Evolutionary conservation across 2,113 vertebrate species (phyloP).

Genomic region (Bubo blakistoni): DNA sequence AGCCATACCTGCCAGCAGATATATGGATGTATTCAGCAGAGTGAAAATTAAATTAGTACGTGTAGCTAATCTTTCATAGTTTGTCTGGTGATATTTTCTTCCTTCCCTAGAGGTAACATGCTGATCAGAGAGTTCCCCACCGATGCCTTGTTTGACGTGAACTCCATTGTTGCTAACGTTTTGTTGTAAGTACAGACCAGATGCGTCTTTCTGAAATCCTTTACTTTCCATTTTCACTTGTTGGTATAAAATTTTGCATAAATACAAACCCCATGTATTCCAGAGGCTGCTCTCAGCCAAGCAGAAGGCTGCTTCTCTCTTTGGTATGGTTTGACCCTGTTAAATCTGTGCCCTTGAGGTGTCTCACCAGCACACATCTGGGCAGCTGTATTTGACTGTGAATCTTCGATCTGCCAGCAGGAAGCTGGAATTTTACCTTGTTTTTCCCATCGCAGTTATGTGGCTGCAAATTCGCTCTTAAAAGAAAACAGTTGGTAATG

Average conservation of each 20-base stretch:
- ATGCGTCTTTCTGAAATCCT: neutral
- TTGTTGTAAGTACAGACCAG: slow-evolving; percentile 85
- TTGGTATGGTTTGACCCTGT: neutral
- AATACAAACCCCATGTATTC: neutral
- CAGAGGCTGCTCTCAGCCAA: neutral
- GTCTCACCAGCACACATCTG: neutral
- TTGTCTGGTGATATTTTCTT: neutral
- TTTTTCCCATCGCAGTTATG: neutral
- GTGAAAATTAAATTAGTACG: accelerated
- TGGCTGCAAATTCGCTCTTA: neutral
- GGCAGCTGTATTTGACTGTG: neutral
- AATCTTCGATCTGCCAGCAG: neutral
- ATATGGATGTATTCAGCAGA: neutral
- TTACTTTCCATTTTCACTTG: neutral
- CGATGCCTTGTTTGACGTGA: slow-evolving; percentile 87
- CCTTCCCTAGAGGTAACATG: slow-evolving; percentile 72
- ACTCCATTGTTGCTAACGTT: slow-evolving; percentile 88
- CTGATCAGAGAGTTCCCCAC: slow-evolving; percentile 85
- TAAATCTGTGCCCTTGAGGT: neutral
- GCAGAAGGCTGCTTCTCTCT: neutral
- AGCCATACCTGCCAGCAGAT: neutral
- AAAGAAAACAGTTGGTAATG: neutral
- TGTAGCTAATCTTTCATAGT: neutral
- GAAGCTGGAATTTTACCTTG: neutral
- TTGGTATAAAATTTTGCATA: neutral